Evolutionary conservation across 1,140 invertebrate genomes (phyloP), one percentile per base, ranked within the genome.

Genomic region (Venustaconcha ellipsiformis): DNA sequence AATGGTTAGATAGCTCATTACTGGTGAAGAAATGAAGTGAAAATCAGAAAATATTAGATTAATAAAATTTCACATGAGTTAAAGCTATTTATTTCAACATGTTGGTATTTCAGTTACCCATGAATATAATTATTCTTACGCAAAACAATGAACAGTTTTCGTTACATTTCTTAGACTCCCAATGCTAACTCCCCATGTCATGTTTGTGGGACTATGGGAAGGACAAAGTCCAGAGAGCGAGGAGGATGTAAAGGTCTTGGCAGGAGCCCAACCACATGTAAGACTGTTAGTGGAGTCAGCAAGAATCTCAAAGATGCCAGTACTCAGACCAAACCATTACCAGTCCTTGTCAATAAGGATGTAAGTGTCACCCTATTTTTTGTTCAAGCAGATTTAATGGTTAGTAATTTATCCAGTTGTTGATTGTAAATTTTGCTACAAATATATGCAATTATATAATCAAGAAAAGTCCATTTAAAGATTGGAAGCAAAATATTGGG

Each of bases 141-240:
- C 20, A 23, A 23, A 11, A 62, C 3, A 62, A 14, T 62, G 6
- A 62, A 8, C 18, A n/a, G 20, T 12, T 14, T 62, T 62, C 20
- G 14, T 62, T 18, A 4, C 14, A 23, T 62, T 62, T n/a, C 60
- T 72, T 37, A 77, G 75, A 72, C 68, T 37, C 57, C 70, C n/a
- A 70, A 70, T 14, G 63, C 37, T 48, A 70, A 64, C 57, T 56
- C 65, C 17, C n/a, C 57, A 1, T 77, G 75, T 58, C 75, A 77
- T 48, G 20, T 71, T n/a, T 77, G 75, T 63, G 75, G 75, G 23
- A 65, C 67, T 23, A 56, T n/a, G 8, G 70, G 62, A 13, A 26
- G 70, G 23, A 63, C n/a, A 57, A 57, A n/a, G 5, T 60, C 56
- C 18, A 77, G 72, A 48, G 14, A 62, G 4, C 48, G 58, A 55